Conservation (phyloP, 2,888 invertebrate genomes). For the Nowickia ferox region DNA sequence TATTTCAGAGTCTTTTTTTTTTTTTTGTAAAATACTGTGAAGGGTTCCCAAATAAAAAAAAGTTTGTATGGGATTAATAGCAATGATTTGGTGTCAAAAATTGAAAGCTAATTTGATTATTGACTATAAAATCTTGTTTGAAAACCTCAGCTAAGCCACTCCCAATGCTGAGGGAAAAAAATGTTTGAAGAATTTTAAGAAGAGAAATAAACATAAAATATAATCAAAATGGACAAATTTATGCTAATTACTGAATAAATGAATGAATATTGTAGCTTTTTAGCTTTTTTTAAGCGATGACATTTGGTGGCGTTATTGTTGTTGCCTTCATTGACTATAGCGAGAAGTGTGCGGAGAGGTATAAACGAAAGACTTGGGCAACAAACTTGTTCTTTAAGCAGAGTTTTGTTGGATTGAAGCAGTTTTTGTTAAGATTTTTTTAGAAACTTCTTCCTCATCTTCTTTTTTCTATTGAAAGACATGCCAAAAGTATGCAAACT, state of each 20-base stretch:
- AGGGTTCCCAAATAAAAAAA: neutral
- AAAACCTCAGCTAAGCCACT: constrained; percentile 40
- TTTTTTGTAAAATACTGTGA: neutral
- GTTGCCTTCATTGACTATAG: neutral
- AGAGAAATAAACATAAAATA: neutral
- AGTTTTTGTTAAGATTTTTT: constrained; percentile 34
- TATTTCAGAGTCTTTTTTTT: neutral
- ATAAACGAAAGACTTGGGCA: constrained; percentile 65
- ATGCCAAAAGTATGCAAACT: neutral
- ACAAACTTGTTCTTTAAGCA: constrained; percentile 63
- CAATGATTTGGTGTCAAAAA: neutral
- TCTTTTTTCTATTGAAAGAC: neutral
- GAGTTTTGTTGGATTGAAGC: constrained; percentile 9
- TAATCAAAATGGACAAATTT: constrained; percentile 33
- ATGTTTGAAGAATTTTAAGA: constrained; percentile 15
- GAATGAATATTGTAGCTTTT: neutral
- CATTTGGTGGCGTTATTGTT: constrained; percentile 15
- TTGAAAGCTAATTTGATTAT: neutral
- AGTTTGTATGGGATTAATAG: neutral
- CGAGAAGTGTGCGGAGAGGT: neutral
- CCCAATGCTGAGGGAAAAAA: constrained; percentile 36
- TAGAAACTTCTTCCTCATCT: constrained; percentile 35
- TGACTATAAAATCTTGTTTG: neutral
- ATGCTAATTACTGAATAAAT: constrained; percentile 57
- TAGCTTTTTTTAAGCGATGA: neutral